Percentiles rank a stretch among this genome's conserved stretches.
Conservation (phyloP, 2,888 invertebrate genomes). For the Agrotis segetum region DNA sequence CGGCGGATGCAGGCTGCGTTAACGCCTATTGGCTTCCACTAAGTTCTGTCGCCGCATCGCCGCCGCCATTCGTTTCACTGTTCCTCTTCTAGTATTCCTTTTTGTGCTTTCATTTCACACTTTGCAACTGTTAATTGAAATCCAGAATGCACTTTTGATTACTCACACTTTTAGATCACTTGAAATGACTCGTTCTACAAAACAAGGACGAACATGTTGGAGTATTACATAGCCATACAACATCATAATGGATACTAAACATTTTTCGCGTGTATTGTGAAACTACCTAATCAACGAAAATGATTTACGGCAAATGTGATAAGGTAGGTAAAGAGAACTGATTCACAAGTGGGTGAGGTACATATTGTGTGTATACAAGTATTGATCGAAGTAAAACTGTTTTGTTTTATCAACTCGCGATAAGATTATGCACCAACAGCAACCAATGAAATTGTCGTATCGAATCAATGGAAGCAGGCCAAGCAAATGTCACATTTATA, state of each 20-base stretch:
- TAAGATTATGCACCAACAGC: slow-evolving; percentile 81
- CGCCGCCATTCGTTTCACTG: slow-evolving; percentile 83
- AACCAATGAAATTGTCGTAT: slow-evolving; percentile 76
- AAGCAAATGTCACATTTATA: slow-evolving; percentile 51
- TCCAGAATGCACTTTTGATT: slow-evolving; percentile 64
- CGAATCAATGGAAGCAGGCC: slow-evolving; percentile 72
- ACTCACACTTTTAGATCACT: slow-evolving; percentile 57
- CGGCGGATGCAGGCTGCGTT: slow-evolving; percentile 85
- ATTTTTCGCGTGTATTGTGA: slow-evolving; percentile 33
- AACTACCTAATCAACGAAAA: slow-evolving; percentile 38
- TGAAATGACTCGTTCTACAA: slow-evolving; percentile 53
- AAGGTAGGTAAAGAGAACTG: slow-evolving; percentile 54
- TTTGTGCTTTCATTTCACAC: slow-evolving; percentile 79
- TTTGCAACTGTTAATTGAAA: slow-evolving; percentile 73
- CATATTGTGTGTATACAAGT: slow-evolving; percentile 67
- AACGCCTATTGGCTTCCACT: slow-evolving; percentile 77
- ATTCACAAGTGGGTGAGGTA: slow-evolving; percentile 66
- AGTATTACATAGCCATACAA: slow-evolving; percentile 67
- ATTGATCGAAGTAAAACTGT: slow-evolving; percentile 80
- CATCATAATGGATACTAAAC: slow-evolving; percentile 27
- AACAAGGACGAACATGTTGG: slow-evolving; percentile 68
- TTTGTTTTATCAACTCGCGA: slow-evolving; percentile 84
- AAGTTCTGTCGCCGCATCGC: slow-evolving; percentile 79
- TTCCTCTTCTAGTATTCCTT: slow-evolving; percentile 74
- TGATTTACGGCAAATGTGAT: slow-evolving; percentile 44